These are phyloP conservation scores for Salvator merianae DNA, from an alignment of 2,113 vertebrate genomes.

Conservation along the genomic window DNA sequence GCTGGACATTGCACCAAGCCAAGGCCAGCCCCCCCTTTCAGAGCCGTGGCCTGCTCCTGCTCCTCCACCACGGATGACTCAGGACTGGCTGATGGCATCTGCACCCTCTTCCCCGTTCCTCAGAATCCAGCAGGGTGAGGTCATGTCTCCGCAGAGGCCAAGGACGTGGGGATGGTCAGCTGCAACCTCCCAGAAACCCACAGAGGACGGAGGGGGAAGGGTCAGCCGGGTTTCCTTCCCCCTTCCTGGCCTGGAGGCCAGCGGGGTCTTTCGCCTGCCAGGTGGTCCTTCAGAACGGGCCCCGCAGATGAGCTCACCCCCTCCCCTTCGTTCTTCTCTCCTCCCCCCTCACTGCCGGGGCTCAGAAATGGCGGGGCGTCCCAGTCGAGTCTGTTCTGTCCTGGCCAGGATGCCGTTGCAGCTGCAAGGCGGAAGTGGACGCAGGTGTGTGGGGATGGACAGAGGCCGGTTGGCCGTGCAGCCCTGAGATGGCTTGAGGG, in stretches of 20 bases:
- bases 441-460: too few species aligned
- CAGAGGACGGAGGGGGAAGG: neutral
- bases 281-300: neutral
- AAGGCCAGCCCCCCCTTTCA: too few species aligned
- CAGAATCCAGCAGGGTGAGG: conserved; percentile 44
- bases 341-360: neutral
- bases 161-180: conserved; percentile 19
- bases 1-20: too few species aligned
- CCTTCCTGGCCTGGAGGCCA: neutral
- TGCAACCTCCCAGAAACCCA: neutral
- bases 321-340: neutral
- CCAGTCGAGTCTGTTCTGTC: neutral
- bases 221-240: neutral
- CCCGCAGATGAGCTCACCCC: neutral
- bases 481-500: neutral
- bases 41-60: neutral
- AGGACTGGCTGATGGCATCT: too few species aligned
- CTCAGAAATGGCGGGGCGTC: conserved; percentile 16
- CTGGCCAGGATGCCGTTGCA: neutral
- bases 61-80: too few species aligned
- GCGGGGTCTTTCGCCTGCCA: neutral
- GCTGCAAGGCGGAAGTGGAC: neutral
- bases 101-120: neutral
- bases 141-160: conserved; percentile 28
- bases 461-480: neutral